Evolutionary conservation across 2,888 invertebrate species (phyloP), one percentile per base, ranked within the genome.

Genomic region (Latrodectus elegans): DNA sequence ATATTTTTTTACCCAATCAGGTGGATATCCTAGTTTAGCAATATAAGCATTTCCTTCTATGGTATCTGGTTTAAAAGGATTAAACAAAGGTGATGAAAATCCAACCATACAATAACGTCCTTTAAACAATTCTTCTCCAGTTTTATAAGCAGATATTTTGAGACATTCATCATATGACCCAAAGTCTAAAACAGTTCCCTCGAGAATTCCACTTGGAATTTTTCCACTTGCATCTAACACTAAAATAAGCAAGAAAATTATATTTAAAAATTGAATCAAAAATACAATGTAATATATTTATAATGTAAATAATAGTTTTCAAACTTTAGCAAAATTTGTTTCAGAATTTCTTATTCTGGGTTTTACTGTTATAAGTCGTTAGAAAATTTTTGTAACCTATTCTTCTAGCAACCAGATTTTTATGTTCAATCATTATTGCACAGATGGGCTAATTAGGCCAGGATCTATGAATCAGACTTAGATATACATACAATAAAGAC

Each of bases 151-250:
- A 88, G 89, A 75, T 51, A 92, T 86, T 6, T 77, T 83, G 11
- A 90, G 82, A 84, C 92, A 92, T n/a, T 91, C 90, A 68, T 92
- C 92, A 81, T 91, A 92, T 68, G 92, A 91, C 38, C 92, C 92
- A 10, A 91, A 90, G 90, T 91, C 91, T 67, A 91, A 89, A 79
- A 92, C 91, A 83, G 92, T 92, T 4, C 92, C 92, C 53, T 92
- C 90, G 64, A 91, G 88, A 22, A 92, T 90, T 8, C 92, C 92
- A 8, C 91, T 90, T 2, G 92, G 91, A 11, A 91, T 89, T 72
- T 78, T 79, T 8, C 73, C 81, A 38, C 73, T 81, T 14, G 88
- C 65, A 67, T 88, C 88, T 10, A 68, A n/a, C 83, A 88, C 88
- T 88, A 22, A 2, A 55, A 67, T 38, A 38, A 38, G 38, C 6